These are phyloP conservation scores for Phycodurus eques DNA, from an alignment of 2,113 vertebrate genomes.

Conservation along the genomic window DNA sequence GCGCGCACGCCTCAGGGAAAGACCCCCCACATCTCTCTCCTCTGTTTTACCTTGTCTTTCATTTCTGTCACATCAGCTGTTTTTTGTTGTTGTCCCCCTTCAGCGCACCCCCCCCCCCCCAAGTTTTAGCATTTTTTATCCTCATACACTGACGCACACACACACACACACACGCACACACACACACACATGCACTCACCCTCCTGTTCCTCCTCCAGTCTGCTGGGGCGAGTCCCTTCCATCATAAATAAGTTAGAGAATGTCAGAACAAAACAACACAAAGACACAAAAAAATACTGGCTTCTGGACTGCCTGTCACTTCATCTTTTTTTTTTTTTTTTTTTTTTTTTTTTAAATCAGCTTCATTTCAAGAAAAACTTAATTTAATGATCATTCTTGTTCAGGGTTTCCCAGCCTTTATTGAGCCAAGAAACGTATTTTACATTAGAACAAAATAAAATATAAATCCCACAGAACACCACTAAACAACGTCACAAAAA, in stretches of 20 bases:
- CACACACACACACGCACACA: not conserved
- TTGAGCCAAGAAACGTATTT: no score
- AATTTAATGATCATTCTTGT: not conserved
- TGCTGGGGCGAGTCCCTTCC: not conserved
- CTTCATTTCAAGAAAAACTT: no score
- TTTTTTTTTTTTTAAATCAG: not conserved
- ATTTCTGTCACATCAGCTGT: slow-evolving; percentile 26
- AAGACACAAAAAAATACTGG: not conserved
- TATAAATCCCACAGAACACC: no score
- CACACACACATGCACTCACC: not conserved
- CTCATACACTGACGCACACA: not conserved
- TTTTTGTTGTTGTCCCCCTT: slow-evolving; percentile 12
- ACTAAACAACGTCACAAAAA: no score
- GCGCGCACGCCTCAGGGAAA: slow-evolving; percentile 54
- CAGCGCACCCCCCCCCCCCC: slow-evolving; percentile 10
- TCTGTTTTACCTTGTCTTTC: slow-evolving; percentile 14
- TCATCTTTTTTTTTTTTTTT: not conserved
- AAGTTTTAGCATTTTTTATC: slow-evolving; percentile 15
- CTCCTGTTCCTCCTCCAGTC: not conserved
- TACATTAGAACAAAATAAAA: no score
- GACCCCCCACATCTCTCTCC: slow-evolving; percentile 31
- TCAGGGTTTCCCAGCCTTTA: no score
- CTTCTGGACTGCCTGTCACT: not conserved
- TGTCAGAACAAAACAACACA: not conserved
- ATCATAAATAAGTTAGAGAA: slow-evolving; percentile 7